These are phyloP conservation scores for Apis florea DNA, from an alignment of 1,140 invertebrate species.

Conservation along the genomic window DNA sequence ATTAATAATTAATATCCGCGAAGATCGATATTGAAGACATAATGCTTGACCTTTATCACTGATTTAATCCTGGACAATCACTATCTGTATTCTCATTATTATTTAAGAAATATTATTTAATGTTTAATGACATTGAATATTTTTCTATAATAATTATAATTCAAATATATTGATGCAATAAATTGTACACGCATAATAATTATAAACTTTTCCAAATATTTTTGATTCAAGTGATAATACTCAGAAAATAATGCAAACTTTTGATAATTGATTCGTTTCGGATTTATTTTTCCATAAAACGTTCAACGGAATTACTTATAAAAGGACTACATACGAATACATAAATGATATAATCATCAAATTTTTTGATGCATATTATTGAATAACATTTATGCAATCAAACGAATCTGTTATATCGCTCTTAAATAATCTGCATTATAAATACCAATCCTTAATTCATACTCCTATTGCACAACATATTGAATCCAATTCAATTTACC, in stretches of 20 bases:
- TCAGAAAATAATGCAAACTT: background rate
- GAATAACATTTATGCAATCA: background rate
- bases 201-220: background rate
- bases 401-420: background rate
- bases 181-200: too few relatives aligned
- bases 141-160: slow-evolving; percentile 7
- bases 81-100: background rate
- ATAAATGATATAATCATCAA: too few relatives aligned
- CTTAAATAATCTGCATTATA: background rate
- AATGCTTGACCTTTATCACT: background rate
- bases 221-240: background rate
- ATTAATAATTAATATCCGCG: background rate
- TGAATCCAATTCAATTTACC: background rate
- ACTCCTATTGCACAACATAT: background rate
- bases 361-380: background rate
- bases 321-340: too few relatives aligned
- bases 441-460: background rate
- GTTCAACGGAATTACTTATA: too few relatives aligned
- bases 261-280: background rate
- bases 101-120: background rate
- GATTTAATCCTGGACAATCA: background rate
- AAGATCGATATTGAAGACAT: background rate
- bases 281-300: too few relatives aligned
- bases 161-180: background rate
- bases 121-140: background rate